Base-by-base conservation (phyloP, 1,140 invertebrate genomes). In the Zaprionus gabonicus region DNA sequence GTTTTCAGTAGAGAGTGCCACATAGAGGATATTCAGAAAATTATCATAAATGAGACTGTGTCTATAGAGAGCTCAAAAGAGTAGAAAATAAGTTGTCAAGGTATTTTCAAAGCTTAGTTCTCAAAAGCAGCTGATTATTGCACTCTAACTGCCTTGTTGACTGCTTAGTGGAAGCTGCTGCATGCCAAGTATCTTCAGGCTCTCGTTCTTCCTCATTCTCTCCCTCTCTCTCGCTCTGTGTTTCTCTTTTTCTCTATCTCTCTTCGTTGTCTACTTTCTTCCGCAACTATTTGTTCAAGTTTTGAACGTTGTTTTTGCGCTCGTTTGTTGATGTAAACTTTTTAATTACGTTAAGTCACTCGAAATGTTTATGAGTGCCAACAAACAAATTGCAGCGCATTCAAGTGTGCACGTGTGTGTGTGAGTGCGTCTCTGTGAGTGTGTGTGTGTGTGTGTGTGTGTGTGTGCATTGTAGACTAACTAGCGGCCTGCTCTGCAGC, bases 291-390 rank as follows among this genome's bases (percentile, higher is more conserved):
- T 62, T 28, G 59, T 56, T 44, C 63, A 77, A 72, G 38, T 53
- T 80, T 49, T 57, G 36, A 56, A 56, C 62, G 59, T 67, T 57
- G 38, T 51, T 53, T 28, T 65, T 62, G 53, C 17, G 49, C 34
- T 63, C 44, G 44, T 63, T 78, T 80, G 65, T 75, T 81, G 67
- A 59, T 74, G 44, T 66, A 78, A 81, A 81, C 71, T 78, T 81
- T 81, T 81, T 81, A 81, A 81, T 81, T 81, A 75, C 66, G 76
- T 81, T 81, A 74, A 78, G 76, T 78, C 76, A 49, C 62, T 46
- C 51, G 64, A 78, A 75, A 78, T 81, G 71, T 70, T 73, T 78
- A 69, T 78, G 71, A 65, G 60, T 74, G 71, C 57, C 53, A 59
- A 64, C 71, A 74, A 78, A 70, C 64, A 74, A 74, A 74, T 58